phyloP scores from a whole-genome alignment of 1,140 invertebrate genomes.

The Eumeta japonica region DNA sequence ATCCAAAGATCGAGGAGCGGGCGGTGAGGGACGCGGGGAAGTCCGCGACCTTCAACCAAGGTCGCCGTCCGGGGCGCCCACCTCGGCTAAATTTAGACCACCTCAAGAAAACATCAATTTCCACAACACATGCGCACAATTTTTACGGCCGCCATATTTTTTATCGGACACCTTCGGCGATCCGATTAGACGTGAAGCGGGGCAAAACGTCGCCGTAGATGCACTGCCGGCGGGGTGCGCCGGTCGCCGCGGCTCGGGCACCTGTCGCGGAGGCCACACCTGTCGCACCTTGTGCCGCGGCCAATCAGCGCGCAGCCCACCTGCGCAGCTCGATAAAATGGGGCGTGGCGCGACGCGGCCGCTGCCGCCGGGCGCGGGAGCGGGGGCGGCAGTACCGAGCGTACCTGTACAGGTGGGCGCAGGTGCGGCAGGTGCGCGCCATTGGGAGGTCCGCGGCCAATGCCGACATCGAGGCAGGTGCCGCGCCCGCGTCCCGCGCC shows the following conservation, averaged over 20 bases:
- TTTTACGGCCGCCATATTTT: too few species aligned
- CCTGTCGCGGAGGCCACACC: slow-evolving; percentile 26
- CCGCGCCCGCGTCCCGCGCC: slow-evolving; percentile 21
- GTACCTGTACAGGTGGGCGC: slow-evolving; percentile 21
- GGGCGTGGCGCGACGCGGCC: too few species aligned
- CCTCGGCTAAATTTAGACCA: slow-evolving; percentile 46
- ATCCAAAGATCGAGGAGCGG: too few species aligned
- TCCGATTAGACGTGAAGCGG: too few species aligned
- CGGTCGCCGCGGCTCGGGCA: too few species aligned
- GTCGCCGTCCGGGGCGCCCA: slow-evolving; percentile 25
- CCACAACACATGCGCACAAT: slow-evolving; percentile 50
- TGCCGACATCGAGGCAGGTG: too few species aligned
- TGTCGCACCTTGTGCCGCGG: slow-evolving; percentile 27
- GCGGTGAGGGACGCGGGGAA: too few species aligned
- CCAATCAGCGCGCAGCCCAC: slow-evolving; percentile 50
- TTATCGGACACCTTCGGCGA: too few species aligned
- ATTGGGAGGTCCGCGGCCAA: too few species aligned
- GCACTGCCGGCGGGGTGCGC: too few species aligned
- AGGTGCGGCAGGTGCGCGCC: slow-evolving; percentile 16
- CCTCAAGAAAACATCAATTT: slow-evolving; percentile 55
- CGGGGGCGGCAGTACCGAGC: slow-evolving; percentile 25
- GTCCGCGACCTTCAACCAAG: slow-evolving; percentile 15
- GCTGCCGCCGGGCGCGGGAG: slow-evolving; percentile 13
- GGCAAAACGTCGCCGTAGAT: too few species aligned
- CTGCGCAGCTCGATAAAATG: slow-evolving; percentile 53